A percentile compares a stretch with the other conserved stretches of the same genome.
Evolutionary conservation across 37 sponge, comb jelly and placozoan species (phyloP).

Genomic region (Crambe crambe): DNA sequence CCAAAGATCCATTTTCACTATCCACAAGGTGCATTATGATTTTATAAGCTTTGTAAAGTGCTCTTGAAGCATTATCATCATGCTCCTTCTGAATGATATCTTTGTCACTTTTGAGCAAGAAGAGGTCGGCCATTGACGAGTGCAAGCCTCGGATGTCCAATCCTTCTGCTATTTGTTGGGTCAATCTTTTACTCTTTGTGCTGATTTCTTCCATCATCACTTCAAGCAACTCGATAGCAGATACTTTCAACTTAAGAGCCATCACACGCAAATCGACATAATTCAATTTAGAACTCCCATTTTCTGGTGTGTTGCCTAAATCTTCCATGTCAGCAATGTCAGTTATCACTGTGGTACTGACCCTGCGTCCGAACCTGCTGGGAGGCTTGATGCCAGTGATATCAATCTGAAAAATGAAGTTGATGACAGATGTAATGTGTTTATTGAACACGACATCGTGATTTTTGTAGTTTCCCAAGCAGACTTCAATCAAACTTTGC

Average conservation of each 20-base stretch:
- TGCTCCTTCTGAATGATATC: slow-evolving; percentile 23
- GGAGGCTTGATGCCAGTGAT: background rate
- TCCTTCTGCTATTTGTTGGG: slow-evolving; percentile 14
- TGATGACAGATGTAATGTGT: slow-evolving; percentile 66
- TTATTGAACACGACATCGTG: slow-evolving; percentile 59
- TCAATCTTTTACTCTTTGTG: slow-evolving; percentile 29
- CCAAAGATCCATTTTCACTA: background rate
- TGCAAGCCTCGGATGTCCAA: slow-evolving; percentile 27
- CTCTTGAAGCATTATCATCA: slow-evolving; percentile 56
- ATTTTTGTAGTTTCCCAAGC: slow-evolving; percentile 72
- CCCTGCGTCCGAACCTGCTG: background rate
- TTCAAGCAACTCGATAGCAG: slow-evolving; percentile 61
- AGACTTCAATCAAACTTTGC: slow-evolving; percentile 67
- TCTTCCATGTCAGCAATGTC: background rate
- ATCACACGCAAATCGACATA: background rate
- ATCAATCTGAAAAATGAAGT: slow-evolving; percentile 45
- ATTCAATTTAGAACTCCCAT: too few relatives aligned
- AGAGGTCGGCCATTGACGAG: slow-evolving; percentile 48
- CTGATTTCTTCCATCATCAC: slow-evolving; percentile 67
- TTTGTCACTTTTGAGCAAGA: slow-evolving; percentile 15
- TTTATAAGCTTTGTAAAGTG: slow-evolving; percentile 45
- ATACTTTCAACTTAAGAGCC: slow-evolving; percentile 31
- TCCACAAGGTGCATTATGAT: slow-evolving; percentile 39
- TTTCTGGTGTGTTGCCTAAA: background rate
- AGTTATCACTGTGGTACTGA: background rate